Percentiles rank a stretch among this genome's conserved stretches.
These are phyloP conservation scores for Rhagonycha lutea DNA, from an alignment of 2,888 invertebrate genomes.

Conservation along the genomic window DNA sequence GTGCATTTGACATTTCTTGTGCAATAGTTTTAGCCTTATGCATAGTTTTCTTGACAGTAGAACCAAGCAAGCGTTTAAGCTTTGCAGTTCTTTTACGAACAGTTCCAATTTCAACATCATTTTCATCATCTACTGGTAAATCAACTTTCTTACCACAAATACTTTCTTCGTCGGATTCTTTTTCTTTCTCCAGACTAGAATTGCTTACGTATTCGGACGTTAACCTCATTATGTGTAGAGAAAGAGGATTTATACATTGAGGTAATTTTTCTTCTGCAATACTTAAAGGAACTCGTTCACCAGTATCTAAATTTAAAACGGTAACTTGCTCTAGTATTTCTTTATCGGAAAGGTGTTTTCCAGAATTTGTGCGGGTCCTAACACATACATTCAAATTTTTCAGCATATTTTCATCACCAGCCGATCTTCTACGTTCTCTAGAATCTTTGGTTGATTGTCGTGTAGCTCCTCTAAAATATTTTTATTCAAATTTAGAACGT, in stretches of 20 bases:
- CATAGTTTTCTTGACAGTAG: conserved; percentile 88
- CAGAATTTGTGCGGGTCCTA: conserved; percentile 83
- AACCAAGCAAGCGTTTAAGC: conserved; percentile 81
- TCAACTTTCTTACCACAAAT: conserved; percentile 66
- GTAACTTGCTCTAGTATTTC: conserved; percentile 89
- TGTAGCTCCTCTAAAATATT: conserved; percentile 42
- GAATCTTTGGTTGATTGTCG: conserved; percentile 46
- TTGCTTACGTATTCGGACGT: conserved; percentile 87
- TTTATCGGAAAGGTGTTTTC: conserved; percentile 84
- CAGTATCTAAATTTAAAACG: conserved; percentile 80
- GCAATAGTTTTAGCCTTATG: conserved; percentile 89
- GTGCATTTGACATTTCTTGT: conserved; percentile 85
- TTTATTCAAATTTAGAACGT: neutral
- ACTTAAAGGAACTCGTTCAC: conserved; percentile 91
- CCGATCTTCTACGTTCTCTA: conserved; percentile 75
- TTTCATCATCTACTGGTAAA: conserved; percentile 58
- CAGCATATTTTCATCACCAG: conserved; percentile 78
- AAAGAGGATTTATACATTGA: conserved; percentile 90
- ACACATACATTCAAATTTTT: conserved; percentile 74
- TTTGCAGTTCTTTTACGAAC: conserved; percentile 60
- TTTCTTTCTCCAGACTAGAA: conserved; percentile 64
- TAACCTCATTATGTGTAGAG: conserved; percentile 90
- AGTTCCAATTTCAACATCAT: conserved; percentile 54
- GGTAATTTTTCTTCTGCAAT: conserved; percentile 93
- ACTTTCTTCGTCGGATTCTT: conserved; percentile 79